A percentile compares a stretch with the other conserved stretches of the same genome.
Evolutionary conservation across 1,140 invertebrate genomes (phyloP).

Genomic region (Oryctes rhinoceros): DNA sequence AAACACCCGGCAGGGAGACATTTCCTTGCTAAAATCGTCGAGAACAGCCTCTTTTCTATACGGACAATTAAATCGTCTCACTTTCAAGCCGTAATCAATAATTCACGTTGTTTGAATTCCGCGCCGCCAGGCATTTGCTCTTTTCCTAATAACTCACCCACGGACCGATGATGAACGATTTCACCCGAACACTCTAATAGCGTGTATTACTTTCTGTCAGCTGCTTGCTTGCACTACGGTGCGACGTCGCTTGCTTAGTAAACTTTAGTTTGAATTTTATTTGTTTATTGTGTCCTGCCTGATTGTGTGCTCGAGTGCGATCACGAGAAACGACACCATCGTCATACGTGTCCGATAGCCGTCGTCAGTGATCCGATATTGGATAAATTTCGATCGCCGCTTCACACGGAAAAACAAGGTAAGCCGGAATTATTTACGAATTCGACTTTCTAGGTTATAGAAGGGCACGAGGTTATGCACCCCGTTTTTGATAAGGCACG

Average conservation of each 20-base stretch:
- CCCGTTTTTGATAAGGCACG: conserved; percentile 50
- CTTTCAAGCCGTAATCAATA: conserved; percentile 53
- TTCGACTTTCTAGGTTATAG: conserved; percentile 50
- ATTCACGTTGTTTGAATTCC: conserved; percentile 58
- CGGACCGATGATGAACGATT: conserved; percentile 45
- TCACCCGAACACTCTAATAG: conserved; percentile 48
- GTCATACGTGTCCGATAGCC: conserved; percentile 47
- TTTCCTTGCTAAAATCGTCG: too few species aligned
- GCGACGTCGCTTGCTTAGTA: conserved; percentile 59
- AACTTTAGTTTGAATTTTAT: conserved; percentile 59
- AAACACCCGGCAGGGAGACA: too few species aligned
- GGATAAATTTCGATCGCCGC: conserved; percentile 26
- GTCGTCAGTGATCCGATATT: background rate
- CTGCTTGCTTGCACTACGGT: conserved; percentile 58
- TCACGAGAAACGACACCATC: background rate
- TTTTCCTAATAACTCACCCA: conserved; percentile 49
- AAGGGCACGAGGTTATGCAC: conserved; percentile 54
- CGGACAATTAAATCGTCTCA: conserved; percentile 28
- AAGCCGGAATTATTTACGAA: conserved; percentile 39
- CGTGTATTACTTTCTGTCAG: conserved; percentile 56
- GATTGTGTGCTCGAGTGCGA: conserved; percentile 51
- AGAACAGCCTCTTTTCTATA: too few species aligned
- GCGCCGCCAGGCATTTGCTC: conserved; percentile 51
- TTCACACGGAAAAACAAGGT: conserved; percentile 37
- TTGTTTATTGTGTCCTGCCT: conserved; percentile 58